Base-by-base conservation (phyloP, 1,140 invertebrate species). In the Aculops lycopersici region DNA sequence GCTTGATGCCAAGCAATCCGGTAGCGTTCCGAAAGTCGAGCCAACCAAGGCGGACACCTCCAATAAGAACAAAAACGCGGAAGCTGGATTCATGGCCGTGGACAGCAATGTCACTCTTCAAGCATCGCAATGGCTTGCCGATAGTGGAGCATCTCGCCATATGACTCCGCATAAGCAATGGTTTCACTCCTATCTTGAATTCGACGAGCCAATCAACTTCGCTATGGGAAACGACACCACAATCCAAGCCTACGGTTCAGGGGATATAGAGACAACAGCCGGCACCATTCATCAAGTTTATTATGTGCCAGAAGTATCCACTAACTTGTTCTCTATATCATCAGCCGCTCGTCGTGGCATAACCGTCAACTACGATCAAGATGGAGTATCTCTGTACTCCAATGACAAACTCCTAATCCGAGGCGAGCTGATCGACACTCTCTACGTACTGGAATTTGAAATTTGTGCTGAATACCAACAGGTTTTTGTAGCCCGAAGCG, bases 81-180 rank as follows among this genome's bases (percentile, higher is more conserved):
- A 31, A 31, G 24, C 8, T 8, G 24, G 8, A 8, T 8, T n/a
- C 8, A 31, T 31, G 24, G 24, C n/a, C 24, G 24, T 31, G n/a
- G 24, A 12, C 12, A 16, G 17, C 12, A 12, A 38, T 5, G 5
- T 16, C 8, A 18, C 12, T 8, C 5, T 18, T 16, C 8, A n/a
- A 8, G 17, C n/a, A 8, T 38, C 17, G 5, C 8, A 8, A 3
- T 42, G 41, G 41, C 5, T 42, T 4, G 16, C 18, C 3, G 41
- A 42, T 20, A 41, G 38, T 17, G 36, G 41, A 3, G 37, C 37
- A 5, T 42, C 41, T 3, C 3, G 3, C 5, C 41, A 42, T 19
- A 42, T 42, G 41, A 42, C 38, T 3, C 16, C 37, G 21, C 2
- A 19, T 4, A 16, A 17, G 15, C 15, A 40, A 8, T 42, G 38